Evolutionary conservation across 2,113 vertebrate genomes (phyloP).

Genomic region (Clarias magur): DNA sequence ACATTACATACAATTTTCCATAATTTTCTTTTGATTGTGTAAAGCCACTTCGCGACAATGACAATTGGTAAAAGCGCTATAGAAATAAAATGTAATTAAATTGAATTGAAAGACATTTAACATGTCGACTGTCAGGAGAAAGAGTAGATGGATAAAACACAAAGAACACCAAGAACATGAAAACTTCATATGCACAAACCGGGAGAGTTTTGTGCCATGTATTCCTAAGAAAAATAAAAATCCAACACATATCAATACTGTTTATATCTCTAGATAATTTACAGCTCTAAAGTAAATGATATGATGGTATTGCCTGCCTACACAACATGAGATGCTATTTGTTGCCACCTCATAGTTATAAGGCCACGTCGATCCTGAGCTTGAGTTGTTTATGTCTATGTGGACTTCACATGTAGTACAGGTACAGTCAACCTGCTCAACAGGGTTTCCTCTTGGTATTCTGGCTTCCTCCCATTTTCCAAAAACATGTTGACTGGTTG

Average conservation of each 20-base stretch:
- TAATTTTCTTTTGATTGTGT: no score
- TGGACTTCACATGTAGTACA: neutral
- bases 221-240: neutral
- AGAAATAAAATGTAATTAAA: no score
- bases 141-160: no score
- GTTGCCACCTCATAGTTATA: neutral
- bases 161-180: no score
- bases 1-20: no score
- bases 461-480: neutral
- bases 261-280: neutral
- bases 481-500: neutral
- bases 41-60: no score
- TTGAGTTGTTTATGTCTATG: neutral
- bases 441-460: neutral
- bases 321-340: neutral
- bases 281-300: neutral
- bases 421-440: no score
- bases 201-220: neutral
- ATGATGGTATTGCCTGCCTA: neutral
- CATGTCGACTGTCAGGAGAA: no score
- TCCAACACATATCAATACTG: neutral
- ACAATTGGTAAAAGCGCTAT: no score
- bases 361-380: neutral
- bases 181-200: no score
- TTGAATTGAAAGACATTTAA: no score